phyloP scores from a whole-genome alignment of 2,797 vertebrate species.

The Macrochelys suwanniensis region DNA sequence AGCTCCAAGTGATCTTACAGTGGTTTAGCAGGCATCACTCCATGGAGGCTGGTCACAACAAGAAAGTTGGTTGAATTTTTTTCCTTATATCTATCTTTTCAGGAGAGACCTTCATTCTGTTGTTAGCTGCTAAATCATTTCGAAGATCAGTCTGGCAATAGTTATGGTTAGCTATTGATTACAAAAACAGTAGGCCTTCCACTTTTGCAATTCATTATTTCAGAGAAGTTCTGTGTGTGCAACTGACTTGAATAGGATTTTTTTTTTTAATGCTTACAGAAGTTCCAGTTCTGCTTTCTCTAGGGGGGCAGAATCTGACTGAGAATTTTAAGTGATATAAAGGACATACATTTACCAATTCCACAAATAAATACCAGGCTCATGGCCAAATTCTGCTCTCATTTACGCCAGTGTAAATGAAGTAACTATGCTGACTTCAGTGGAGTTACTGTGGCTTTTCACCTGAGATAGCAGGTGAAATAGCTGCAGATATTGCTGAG shows the following conservation, averaged over 20 bases:
- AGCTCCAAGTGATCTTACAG: neutral
- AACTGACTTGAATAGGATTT: neutral
- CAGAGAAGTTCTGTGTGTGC: neutral
- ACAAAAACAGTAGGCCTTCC: neutral
- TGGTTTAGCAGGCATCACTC: neutral
- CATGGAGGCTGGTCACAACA: neutral
- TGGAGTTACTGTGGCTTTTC: neutral
- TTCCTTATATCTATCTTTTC: neutral
- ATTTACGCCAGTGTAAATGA: neutral
- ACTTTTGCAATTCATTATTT: neutral
- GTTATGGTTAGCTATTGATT: neutral
- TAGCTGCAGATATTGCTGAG: too few species aligned
- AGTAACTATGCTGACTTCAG: neutral
- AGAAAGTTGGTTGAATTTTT: neutral
- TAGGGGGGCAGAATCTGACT: neutral
- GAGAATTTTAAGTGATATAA: neutral
- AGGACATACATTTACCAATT: neutral
- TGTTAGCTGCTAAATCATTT: neutral
- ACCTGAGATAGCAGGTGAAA: too few species aligned
- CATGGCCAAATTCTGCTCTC: neutral
- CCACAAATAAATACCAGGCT: neutral
- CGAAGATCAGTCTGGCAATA: neutral
- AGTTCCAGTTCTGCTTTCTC: neutral
- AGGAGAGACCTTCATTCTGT: neutral
- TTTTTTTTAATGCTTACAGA: neutral